These are phyloP conservation scores for Pyrocoelia pectoralis DNA, from an alignment of 2,888 invertebrate genomes.

Conservation along the genomic window DNA sequence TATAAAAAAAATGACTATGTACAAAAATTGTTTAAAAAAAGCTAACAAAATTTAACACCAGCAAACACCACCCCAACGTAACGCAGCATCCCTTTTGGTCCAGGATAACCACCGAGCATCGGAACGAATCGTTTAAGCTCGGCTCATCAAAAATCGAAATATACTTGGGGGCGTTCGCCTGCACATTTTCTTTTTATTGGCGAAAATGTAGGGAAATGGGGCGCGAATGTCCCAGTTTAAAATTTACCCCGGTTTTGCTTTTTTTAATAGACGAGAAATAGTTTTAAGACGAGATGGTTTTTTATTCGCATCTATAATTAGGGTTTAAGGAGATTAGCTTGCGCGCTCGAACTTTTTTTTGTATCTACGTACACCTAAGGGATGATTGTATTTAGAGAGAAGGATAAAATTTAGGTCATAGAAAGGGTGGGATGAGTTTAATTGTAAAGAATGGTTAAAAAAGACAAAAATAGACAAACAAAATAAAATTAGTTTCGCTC, in stretches of 20 bases:
- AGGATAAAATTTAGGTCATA: slow-evolving; percentile 29
- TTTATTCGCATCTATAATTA: neutral
- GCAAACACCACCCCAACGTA: slow-evolving; percentile 33
- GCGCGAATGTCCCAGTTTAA: neutral
- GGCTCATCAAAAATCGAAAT: slow-evolving; percentile 34
- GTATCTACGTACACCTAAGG: neutral
- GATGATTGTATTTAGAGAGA: slow-evolving; percentile 17
- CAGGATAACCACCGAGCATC: slow-evolving; percentile 30
- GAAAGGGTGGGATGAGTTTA: slow-evolving; percentile 23
- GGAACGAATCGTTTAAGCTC: slow-evolving; percentile 18
- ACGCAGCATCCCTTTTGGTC: slow-evolving; percentile 37
- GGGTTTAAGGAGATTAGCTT: slow-evolving; percentile 13
- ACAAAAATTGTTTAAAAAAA: slow-evolving; percentile 7
- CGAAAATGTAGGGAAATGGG: neutral
- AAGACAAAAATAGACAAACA: slow-evolving; percentile 25
- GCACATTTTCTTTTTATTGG: slow-evolving; percentile 16
- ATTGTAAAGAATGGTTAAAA: neutral
- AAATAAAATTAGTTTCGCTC: slow-evolving; percentile 25
- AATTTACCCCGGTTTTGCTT: too few species aligned
- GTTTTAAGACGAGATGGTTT: too few species aligned
- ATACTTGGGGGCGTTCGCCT: slow-evolving; percentile 30
- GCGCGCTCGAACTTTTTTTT: slow-evolving; percentile 20
- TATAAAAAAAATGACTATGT: neutral
- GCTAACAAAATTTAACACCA: slow-evolving; percentile 21
- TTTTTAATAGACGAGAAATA: too few species aligned